Evolutionary conservation across 2,888 invertebrate genomes (phyloP).

Genomic region (Serripes groenlandicus): DNA sequence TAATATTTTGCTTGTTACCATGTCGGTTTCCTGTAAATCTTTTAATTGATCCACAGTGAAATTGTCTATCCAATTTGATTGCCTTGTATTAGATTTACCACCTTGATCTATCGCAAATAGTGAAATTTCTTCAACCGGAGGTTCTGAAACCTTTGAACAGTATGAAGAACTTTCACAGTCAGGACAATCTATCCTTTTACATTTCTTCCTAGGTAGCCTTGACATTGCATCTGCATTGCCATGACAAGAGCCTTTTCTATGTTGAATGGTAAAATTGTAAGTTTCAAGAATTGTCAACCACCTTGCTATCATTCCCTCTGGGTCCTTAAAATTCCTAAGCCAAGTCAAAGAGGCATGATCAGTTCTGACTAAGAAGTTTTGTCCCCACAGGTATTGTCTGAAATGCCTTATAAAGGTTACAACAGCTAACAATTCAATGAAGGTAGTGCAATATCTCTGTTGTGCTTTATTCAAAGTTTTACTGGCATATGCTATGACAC

Average conservation of each 20-base stretch:
- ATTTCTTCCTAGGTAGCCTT: slow-evolving; percentile 28
- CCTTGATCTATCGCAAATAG: slow-evolving; percentile 11
- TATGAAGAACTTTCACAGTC: not conserved
- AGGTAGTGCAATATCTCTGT: slow-evolving; percentile 61
- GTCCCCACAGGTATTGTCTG: slow-evolving; percentile 65
- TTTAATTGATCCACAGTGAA: slow-evolving; percentile 1
- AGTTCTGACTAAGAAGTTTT: slow-evolving; percentile 62
- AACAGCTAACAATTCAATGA: slow-evolving; percentile 62
- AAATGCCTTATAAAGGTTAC: slow-evolving; percentile 67
- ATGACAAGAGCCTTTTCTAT: slow-evolving; percentile 22
- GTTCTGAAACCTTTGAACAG: not conserved
- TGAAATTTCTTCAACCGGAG: not conserved
- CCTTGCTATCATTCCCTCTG: slow-evolving; percentile 48
- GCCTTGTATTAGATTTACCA: slow-evolving; percentile 32
- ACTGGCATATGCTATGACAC: slow-evolving; percentile 66
- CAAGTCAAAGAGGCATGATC: slow-evolving; percentile 71
- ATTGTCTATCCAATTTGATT: slow-evolving; percentile 21
- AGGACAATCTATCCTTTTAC: slow-evolving; percentile 29
- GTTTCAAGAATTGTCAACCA: slow-evolving; percentile 44
- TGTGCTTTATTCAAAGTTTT: slow-evolving; percentile 56
- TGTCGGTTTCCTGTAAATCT: no score
- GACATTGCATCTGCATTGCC: slow-evolving; percentile 26
- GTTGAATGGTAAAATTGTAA: slow-evolving; percentile 24
- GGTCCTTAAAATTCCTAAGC: no score
- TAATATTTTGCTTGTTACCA: slow-evolving; percentile 18